These are phyloP conservation scores for Diadophis punctatus DNA, from an alignment of 2,113 vertebrate genomes.

Conservation along the genomic window DNA sequence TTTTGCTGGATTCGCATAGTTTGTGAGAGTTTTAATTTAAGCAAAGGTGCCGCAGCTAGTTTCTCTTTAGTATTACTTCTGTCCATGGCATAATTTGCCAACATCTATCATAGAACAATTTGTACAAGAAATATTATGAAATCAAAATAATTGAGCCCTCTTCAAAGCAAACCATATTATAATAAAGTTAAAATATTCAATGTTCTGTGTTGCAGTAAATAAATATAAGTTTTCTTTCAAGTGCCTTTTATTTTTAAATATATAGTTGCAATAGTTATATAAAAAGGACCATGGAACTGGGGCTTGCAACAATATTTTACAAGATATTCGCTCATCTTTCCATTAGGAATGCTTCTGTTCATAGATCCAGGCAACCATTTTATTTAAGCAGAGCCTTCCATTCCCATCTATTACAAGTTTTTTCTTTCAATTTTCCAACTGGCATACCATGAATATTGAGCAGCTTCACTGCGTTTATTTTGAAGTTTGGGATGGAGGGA, in stretches of 20 bases:
- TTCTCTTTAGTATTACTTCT: background rate
- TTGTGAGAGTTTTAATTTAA: background rate
- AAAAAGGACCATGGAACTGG: background rate
- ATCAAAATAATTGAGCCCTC: background rate
- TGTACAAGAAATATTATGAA: background rate
- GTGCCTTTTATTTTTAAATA: background rate
- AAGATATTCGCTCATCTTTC: too few relatives aligned
- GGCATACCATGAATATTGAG: background rate
- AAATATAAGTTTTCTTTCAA: rapidly evolving
- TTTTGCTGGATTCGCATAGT: background rate
- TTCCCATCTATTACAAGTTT: background rate
- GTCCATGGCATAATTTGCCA: background rate
- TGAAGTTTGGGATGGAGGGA: background rate
- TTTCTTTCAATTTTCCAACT: background rate
- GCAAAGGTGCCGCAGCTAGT: background rate
- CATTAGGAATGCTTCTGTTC: background rate
- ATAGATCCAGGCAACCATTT: background rate
- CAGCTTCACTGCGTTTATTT: background rate
- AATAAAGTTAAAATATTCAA: background rate
- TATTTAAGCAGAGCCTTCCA: background rate
- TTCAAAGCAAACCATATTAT: background rate
- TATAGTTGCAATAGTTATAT: background rate
- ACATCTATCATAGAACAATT: background rate
- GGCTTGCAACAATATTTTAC: background rate
- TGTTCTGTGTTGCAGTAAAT: background rate